Evolutionary conservation across 2,888 invertebrate genomes (phyloP), one percentile per base, ranked within the genome.

Genomic region (Octodonta nipae): DNA sequence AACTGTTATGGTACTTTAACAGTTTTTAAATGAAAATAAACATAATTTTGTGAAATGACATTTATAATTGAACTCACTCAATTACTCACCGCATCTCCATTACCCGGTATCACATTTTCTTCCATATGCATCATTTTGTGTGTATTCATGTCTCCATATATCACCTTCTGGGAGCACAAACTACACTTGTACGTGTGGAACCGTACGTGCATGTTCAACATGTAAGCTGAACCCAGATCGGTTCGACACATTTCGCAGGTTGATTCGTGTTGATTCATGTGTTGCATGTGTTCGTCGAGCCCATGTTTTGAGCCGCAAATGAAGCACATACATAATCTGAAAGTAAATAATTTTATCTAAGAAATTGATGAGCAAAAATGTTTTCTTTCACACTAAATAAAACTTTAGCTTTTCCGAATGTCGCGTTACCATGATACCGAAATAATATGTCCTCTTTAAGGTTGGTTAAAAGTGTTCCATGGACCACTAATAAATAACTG

Each of bases 191-290:
- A 30, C 3, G 22, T 15, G 29, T 47, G 45, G 2, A 8, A 3
- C 13, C 33, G 38, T 16, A 41, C 41, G 29, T 48, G 48, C 10
- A 45, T 16, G 30, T 48, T 48, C 13, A 45, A 27, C 33, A 43
- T 38, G 27, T 43, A 47, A 5, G 40, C 37, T n/a, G 44, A 47
- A 12, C 38, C 36, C 22, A 44, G 34, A 12, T 45, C 37, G 3
- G 34, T 13, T 0, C 10, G 8, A 32, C 46, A 47, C 4, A 42
- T 11, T 5, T 26, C 8, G 28, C 48, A 48, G 1, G 11, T 16
- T 1, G 41, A 32, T 1, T 12, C 12, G 33, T 48, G 48, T 2
- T 11, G 15, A n/a, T 33, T 30, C 46, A 48, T 48, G 31, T 48
- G 48, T 26, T 33, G 6, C 13, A 42, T 37, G 32, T 41, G 42